Evolutionary conservation across 2,113 vertebrate species (phyloP).

Genomic region (Muntiacus muntjak): DNA sequence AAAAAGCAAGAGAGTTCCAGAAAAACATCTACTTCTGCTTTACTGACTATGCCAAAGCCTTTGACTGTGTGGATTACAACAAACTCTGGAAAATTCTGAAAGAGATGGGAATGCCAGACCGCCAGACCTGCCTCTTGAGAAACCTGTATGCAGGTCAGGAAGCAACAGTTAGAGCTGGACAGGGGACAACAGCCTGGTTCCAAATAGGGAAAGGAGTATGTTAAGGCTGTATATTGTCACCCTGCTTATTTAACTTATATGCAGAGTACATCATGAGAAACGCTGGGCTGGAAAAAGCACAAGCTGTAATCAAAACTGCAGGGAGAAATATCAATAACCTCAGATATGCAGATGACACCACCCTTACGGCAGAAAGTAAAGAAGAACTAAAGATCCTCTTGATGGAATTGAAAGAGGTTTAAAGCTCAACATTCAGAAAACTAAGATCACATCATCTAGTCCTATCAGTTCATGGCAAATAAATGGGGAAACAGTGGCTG

Average conservation of each 20-base stretch:
- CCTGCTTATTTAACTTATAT: background rate
- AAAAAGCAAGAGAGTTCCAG: background rate
- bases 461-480: background rate
- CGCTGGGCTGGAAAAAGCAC: background rate
- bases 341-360: background rate
- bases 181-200: background rate
- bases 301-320: background rate
- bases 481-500: background rate
- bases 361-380: background rate
- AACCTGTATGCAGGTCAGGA: background rate
- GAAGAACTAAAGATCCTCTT: background rate
- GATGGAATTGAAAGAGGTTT: background rate
- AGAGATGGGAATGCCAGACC: background rate
- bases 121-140: background rate
- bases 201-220: background rate
- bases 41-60: background rate
- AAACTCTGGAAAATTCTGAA: background rate
- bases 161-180: background rate
- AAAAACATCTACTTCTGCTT: background rate
- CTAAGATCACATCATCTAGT: background rate
- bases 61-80: background rate
- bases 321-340: background rate
- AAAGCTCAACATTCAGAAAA: background rate
- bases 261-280: background rate
- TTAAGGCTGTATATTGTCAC: background rate